Conservation (phyloP, 2,888 invertebrate species). For the Coremacera marginata region DNA sequence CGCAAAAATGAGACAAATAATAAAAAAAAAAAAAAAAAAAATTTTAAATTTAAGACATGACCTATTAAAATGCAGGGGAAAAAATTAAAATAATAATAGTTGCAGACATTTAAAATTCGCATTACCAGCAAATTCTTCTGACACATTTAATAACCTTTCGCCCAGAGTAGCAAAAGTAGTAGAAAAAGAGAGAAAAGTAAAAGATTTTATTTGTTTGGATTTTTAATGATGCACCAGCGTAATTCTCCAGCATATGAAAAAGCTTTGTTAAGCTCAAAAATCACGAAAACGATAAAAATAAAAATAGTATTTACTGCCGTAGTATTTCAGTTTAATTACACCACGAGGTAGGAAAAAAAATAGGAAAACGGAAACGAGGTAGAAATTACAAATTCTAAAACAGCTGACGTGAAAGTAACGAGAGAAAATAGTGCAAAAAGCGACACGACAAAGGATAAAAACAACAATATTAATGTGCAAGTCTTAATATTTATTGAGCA, state of each 20-base stretch:
- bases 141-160: not conserved
- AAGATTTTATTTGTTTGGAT: slow-evolving; percentile 8
- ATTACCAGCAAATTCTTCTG: not conserved
- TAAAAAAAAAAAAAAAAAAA: slow-evolving; percentile 19
- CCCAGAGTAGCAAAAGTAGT: not conserved
- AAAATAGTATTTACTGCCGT: not conserved
- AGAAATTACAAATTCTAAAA: too few relatives aligned
- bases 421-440: too few relatives aligned
- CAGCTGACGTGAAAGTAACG: too few relatives aligned
- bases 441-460: too few relatives aligned
- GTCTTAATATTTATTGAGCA: too few relatives aligned
- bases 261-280: not conserved
- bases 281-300: slow-evolving; percentile 31
- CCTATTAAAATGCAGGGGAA: slow-evolving; percentile 14
- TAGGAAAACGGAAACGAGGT: too few relatives aligned
- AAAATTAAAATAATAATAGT: not conserved
- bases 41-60: slow-evolving; percentile 27
- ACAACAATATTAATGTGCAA: too few relatives aligned
- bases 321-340: not conserved
- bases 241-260: not conserved
- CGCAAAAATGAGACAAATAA: not conserved
- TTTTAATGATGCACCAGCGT: slow-evolving; percentile 15
- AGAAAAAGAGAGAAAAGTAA: not conserved
- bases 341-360: too few relatives aligned
- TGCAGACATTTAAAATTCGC: slow-evolving; percentile 10